phyloP scores from a whole-genome alignment of 2,113 vertebrate genomes.

The Alosa alosa region DNA sequence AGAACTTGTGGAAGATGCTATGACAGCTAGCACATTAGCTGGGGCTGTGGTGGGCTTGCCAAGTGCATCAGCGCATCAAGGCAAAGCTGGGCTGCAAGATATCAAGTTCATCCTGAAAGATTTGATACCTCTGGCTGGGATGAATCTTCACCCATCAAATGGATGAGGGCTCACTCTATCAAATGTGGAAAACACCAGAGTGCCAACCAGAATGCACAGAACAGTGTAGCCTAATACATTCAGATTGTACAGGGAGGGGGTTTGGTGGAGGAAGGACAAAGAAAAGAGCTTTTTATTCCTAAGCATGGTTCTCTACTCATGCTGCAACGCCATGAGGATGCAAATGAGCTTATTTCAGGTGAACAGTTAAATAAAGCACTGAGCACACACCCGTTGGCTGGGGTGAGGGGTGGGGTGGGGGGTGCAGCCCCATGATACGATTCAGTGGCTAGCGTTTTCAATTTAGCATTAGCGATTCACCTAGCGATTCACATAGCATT shows the following conservation, averaged over 20 bases:
- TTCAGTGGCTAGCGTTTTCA: conserved; percentile 12
- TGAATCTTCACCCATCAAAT: conserved; percentile 45
- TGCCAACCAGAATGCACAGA: background rate
- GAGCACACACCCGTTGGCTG: too few relatives aligned
- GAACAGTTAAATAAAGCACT: background rate
- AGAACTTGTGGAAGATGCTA: conserved; percentile 67
- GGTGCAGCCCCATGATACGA: background rate
- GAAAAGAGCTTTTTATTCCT: background rate
- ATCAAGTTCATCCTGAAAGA: conserved; percentile 61
- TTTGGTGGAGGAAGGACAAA: background rate
- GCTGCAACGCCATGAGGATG: background rate
- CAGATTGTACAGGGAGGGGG: background rate
- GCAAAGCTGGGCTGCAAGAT: conserved; percentile 55
- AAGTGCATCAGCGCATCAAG: conserved; percentile 64
- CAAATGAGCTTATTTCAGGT: background rate
- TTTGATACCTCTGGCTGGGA: conserved; percentile 38
- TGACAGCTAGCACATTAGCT: conserved; percentile 67
- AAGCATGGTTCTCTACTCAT: background rate
- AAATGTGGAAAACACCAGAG: background rate
- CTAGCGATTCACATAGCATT: background rate
- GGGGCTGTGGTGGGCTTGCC: conserved; percentile 51
- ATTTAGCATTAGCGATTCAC: background rate
- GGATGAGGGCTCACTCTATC: conserved; percentile 32
- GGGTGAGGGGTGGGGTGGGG: too few relatives aligned
- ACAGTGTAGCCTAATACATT: background rate